Evolutionary conservation across 2,797 vertebrate species (phyloP), one percentile per base, ranked within the genome.

Genomic region (Characodon lateralis): DNA sequence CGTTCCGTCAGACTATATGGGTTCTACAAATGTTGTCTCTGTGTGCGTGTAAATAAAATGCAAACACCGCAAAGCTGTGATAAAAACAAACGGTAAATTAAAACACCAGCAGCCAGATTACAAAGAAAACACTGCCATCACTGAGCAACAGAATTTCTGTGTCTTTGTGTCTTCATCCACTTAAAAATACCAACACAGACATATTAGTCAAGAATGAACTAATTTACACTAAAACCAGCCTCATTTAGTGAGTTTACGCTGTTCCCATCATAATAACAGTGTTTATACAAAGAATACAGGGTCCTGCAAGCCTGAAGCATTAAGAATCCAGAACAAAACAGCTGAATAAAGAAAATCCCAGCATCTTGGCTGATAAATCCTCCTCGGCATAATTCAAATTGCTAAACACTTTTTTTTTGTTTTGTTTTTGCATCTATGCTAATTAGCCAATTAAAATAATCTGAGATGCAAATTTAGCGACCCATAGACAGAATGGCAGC

Each of bases 391-490:
- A 81, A 94, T 93, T 95, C 92, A 92, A 94, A 90, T 70, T 68
- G 83, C 80, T 87, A 86, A 87, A 89, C 71, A 85, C 76, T 88
- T 89, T 81, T 89, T 68, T 66, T 6, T 13, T 8, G 20, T 8
- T 13, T 70, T 71, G 46, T 71, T 88, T 94, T 91, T 91, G 87
- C 87, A 88, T 91, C 70, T 92, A 95, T 95, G 93, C 68, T 93
- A 95, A 95, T 95, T 43, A 93, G 90, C 83, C 89, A 95, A 95
- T 95, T 95, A 94, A 89, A 89, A 84, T 53, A 0, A 78, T 88
- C 56, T 83, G 65, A 88, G 92, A 94, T 94, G 93, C 90, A 79
- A 93, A 94, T 93, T 46, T 8, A 28, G 51, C 87, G 90, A 90
- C 84, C 87, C 69, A 31, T 72, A 82, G 74, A 89, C 13, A 0